A percentile compares a stretch with the other conserved stretches of the same genome.
These are phyloP conservation scores for Noturus placidus DNA, from an alignment of 2,113 vertebrate species.

Conservation along the genomic window DNA sequence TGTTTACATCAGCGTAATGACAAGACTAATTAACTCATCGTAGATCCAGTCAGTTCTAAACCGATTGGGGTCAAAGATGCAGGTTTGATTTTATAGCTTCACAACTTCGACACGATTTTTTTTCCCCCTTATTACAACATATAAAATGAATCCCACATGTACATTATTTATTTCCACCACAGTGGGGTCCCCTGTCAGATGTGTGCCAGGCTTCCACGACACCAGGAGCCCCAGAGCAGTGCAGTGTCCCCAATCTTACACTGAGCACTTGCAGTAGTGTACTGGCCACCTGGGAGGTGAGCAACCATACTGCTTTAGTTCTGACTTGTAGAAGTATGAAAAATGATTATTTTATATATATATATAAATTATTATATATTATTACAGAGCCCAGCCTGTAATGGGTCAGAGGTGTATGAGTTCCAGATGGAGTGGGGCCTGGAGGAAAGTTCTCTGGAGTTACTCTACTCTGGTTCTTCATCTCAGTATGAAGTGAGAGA, in stretches of 20 bases:
- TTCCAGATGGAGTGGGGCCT: slow-evolving; percentile 77
- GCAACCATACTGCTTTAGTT: slow-evolving; percentile 12
- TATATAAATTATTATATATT: not conserved
- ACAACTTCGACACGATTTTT: not conserved
- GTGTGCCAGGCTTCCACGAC: slow-evolving; percentile 69
- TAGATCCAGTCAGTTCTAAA: not conserved
- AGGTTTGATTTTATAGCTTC: not conserved
- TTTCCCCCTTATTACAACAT: not conserved
- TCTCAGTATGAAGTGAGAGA: slow-evolving; percentile 74
- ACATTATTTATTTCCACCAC: slow-evolving; percentile 41
- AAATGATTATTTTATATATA: not conserved
- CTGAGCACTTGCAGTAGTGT: slow-evolving; percentile 72
- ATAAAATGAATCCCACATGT: not conserved
- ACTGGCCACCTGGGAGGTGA: slow-evolving; percentile 74
- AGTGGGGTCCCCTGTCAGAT: slow-evolving; percentile 73
- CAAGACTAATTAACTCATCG: not conserved
- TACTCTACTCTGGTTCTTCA: slow-evolving; percentile 70
- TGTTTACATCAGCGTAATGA: not conserved
- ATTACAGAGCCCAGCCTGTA: slow-evolving; percentile 67
- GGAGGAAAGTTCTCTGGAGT: slow-evolving; percentile 68
- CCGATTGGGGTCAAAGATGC: not conserved
- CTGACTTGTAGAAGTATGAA: not conserved
- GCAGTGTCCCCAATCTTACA: slow-evolving; percentile 65
- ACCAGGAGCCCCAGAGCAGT: slow-evolving; percentile 73
- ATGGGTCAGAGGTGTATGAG: slow-evolving; percentile 72